Evolutionary conservation across 2,888 invertebrate species (phyloP).

Genomic region (Torymus aiolomorphi): DNA sequence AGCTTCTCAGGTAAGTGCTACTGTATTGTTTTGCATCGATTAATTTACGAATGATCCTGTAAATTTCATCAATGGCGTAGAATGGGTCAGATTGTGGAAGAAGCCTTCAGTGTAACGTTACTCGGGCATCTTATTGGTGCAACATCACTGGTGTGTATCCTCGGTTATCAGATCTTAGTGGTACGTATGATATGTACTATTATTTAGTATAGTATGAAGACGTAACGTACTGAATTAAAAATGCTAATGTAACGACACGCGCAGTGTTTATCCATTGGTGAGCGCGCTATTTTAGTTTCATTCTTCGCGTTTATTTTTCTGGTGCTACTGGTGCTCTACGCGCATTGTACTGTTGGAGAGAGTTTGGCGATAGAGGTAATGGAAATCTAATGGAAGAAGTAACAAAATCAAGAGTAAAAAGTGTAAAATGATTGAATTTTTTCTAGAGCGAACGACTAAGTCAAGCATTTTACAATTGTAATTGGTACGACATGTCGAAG

Average conservation of each 20-base stretch:
- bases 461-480: slow-evolving; percentile 77
- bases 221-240: too few species aligned
- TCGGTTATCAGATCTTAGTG: slow-evolving; percentile 65
- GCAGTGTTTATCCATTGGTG: slow-evolving; percentile 58
- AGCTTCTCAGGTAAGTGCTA: slow-evolving; percentile 61
- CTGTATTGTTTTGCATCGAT: too few species aligned
- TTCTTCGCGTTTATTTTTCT: slow-evolving; percentile 65
- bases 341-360: slow-evolving; percentile 66
- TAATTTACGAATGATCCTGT: not conserved
- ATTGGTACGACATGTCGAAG: slow-evolving; percentile 76
- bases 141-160: slow-evolving; percentile 63
- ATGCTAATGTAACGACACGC: not conserved
- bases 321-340: slow-evolving; percentile 65
- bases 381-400: too few species aligned
- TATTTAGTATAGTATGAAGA: too few species aligned
- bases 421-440: not conserved
- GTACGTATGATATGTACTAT: slow-evolving; percentile 55
- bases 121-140: slow-evolving; percentile 62
- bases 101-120: slow-evolving; percentile 61
- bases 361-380: slow-evolving; percentile 62
- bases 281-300: slow-evolving; percentile 62
- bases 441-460: slow-evolving; percentile 76
- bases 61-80: slow-evolving; percentile 53
- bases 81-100: slow-evolving; percentile 60
- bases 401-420: too few species aligned